Evolutionary conservation across 2,797 vertebrate species (phyloP).

Genomic region (Scolopax bukidnonensis): DNA sequence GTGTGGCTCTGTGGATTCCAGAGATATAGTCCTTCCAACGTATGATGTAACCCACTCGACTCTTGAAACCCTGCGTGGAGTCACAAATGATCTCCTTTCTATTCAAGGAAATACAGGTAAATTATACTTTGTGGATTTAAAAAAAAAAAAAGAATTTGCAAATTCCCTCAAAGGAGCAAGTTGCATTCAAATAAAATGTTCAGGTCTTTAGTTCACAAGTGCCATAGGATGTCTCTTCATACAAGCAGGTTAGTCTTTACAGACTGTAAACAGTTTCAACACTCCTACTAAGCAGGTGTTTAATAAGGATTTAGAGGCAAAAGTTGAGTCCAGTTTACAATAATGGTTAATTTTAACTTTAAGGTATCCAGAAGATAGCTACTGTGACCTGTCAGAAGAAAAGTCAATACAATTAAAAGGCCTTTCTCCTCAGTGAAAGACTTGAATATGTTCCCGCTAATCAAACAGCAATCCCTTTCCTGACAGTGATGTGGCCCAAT

Average conservation of each 20-base stretch:
- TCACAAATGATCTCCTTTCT: slow-evolving; percentile 94
- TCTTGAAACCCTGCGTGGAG: slow-evolving; percentile 89
- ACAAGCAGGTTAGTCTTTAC: not conserved
- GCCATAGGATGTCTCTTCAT: not conserved
- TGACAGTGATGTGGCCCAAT: not conserved
- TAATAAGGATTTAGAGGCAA: not conserved
- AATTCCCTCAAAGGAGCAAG: not conserved
- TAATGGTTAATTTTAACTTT: not conserved
- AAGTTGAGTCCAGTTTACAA: not conserved
- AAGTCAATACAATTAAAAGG: not conserved
- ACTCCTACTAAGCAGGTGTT: not conserved
- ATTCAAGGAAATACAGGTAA: slow-evolving; percentile 93
- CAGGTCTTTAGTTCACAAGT: not conserved
- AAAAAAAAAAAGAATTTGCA: not conserved
- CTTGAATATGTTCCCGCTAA: not conserved
- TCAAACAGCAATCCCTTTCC: not conserved
- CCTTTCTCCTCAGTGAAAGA: not conserved
- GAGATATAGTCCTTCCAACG: slow-evolving; percentile 90
- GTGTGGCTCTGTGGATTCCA: slow-evolving; percentile 90
- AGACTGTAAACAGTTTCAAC: not conserved
- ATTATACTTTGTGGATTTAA: not conserved
- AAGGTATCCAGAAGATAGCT: not conserved
- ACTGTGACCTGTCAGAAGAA: not conserved
- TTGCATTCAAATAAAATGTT: not conserved
- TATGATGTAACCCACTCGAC: slow-evolving; percentile 94